Evolutionary conservation across 2,797 vertebrate species (phyloP), one percentile per base, ranked within the genome.

Genomic region (Sebastiscus albofasciatus): DNA sequence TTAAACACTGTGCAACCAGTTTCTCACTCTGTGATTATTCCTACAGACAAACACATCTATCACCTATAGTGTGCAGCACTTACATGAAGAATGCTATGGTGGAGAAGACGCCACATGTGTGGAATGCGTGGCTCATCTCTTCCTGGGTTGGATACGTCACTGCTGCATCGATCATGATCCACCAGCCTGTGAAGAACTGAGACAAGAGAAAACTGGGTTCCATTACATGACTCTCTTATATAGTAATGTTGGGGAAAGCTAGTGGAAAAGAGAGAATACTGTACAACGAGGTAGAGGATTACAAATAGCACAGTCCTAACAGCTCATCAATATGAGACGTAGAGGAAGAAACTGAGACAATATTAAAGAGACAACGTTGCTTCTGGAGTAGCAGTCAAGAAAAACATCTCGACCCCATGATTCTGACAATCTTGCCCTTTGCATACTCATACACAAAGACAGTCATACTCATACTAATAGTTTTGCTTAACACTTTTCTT

Each of bases 11-110:
- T 24, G 22, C 22, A 56, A 11, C 22, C 54, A 13, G 6, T 56
- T 11, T 46, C 64, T 42, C 24, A 11, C 22, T 18, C n/a, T 24
- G 16, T 20, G 18, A 31, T 46, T 46, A 4, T 46, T 46, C 42
- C 42, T 46, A 52, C 29, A 14, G 20, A 13, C 64, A 31, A 36
- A 76, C 33, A 20, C 33, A 46, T 29, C 14, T 2, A 27, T 24
- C 31, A 11, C 10, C 12, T 42, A 10, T 4, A 56, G 14, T 13
- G 58, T 27, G 26, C 11, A 29, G 10, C 60, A 64, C 97, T 96
- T 93, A 98, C 97, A 98, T 98, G 94, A 98, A 98, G 92, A 98
- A 98, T 4, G 97, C 97, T 75, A 98, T 82, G 0, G 97, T 98
- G 86, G 97, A 97, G 91, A 98, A 97, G 36, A 98, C 97, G 0